These are phyloP conservation scores for Murina feae DNA, from an alignment of 2,113 vertebrate species.

Conservation along the genomic window DNA sequence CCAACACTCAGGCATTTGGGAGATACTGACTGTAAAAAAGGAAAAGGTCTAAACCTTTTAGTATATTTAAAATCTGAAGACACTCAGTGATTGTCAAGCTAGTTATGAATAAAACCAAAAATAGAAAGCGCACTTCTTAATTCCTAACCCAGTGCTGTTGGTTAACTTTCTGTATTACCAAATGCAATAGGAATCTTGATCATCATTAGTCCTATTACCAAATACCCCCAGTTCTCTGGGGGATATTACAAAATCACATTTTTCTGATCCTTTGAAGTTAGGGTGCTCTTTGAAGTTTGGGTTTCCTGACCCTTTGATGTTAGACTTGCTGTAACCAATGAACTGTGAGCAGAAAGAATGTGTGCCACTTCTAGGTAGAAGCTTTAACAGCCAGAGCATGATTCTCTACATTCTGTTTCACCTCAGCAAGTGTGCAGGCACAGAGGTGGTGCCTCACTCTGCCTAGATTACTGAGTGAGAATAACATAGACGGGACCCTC, in stretches of 20 bases:
- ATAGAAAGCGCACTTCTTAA: background rate
- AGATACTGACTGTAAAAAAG: background rate
- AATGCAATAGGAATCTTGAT: background rate
- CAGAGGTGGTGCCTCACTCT: background rate
- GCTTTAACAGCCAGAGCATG: background rate
- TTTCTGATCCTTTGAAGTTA: background rate
- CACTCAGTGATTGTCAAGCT: background rate
- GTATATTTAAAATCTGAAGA: conserved; percentile 2
- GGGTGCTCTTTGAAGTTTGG: background rate
- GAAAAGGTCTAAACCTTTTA: background rate
- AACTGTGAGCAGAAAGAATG: background rate
- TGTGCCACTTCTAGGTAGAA: background rate
- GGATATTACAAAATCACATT: background rate
- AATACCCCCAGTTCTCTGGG: background rate
- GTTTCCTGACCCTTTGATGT: background rate
- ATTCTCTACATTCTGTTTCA: background rate
- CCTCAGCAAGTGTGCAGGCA: background rate
- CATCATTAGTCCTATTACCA: background rate
- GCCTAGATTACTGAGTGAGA: background rate
- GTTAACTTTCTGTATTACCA: background rate
- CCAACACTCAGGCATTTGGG: background rate
- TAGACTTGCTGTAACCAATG: background rate
- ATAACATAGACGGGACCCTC: background rate
- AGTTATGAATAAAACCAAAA: background rate
- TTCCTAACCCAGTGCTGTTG: background rate